Evolutionary conservation across 2,113 vertebrate genomes (phyloP), one percentile per base, ranked within the genome.

Genomic region (Lepus timidus): DNA sequence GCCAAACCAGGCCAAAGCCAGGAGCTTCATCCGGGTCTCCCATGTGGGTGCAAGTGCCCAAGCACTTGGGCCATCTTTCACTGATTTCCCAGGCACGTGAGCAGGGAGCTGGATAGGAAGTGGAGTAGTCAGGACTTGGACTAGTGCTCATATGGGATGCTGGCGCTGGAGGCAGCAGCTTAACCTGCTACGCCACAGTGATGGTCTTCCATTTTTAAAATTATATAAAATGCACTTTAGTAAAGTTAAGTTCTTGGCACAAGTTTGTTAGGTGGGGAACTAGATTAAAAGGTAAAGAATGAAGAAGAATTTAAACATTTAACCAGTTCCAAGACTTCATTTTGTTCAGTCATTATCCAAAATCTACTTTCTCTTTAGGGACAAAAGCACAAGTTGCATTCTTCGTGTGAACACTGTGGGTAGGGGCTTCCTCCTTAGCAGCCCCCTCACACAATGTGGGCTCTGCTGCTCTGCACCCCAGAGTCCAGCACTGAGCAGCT

Each of bases 371-470:
- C 20, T 71, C n/a, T 93, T 33, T 33, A 27, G 16, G 62, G 17
- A 25, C 0, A 6, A 62, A 52, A 31, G 44, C 3, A 29, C 27
- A 33, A 86, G 75, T 65, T 14, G 10, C 16, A 20, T 6, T 16
- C 23, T 33, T n/a, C 9, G 1, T 0, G 4, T 31, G 12, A 65
- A n/a, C 52, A 3, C n/a, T 27, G 9, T 1, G 12, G 25, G 12
- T 13, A 29, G 9, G 65, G 51, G 61, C n/a, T 11, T 65, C 33
- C 39, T 36, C 31, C 27, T 9, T 5, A 2, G 33, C 14, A 17
- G 76, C 23, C 20, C 29, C 10, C 33, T 3, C 61, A 29, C 29
- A 11, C 6, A 71, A 52, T 31, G 49, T 17, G 0, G 36, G 65
- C 14, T 44, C 14, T 49, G 25, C 51, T 20, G 55, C 71, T 23